phyloP scores from a whole-genome alignment of 2,797 vertebrate genomes.

The Ciconia nigra region DNA sequence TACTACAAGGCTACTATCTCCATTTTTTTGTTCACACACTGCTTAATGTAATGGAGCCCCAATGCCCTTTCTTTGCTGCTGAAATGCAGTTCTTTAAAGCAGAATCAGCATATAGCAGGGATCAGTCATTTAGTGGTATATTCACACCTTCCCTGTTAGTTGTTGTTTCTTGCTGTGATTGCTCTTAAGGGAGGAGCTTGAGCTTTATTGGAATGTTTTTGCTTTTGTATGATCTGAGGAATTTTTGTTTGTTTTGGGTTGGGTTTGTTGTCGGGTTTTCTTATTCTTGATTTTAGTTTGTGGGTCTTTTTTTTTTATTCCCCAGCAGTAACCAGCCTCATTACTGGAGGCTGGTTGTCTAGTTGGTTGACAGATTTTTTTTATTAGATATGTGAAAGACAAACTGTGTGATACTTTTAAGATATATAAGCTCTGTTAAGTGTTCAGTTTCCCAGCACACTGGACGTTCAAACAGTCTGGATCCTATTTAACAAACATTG shows the following conservation, averaged over 20 bases:
- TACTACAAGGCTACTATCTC: neutral
- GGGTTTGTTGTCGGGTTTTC: neutral
- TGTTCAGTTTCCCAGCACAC: neutral
- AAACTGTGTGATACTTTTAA: neutral
- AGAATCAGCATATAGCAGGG: neutral
- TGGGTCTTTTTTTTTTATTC: neutral
- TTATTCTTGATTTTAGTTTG: neutral
- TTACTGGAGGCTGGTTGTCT: neutral
- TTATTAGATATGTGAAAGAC: neutral
- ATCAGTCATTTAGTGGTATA: neutral
- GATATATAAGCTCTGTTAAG: neutral
- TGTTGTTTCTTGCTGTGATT: neutral
- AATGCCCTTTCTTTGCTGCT: neutral
- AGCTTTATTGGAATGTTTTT: neutral
- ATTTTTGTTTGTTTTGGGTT: neutral
- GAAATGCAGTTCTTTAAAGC: neutral
- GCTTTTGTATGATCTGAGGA: neutral
- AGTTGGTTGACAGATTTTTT: neutral
- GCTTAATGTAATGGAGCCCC: neutral
- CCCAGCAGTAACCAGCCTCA: neutral
- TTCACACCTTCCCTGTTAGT: neutral
- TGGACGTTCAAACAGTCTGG: neutral
- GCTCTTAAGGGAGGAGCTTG: neutral
- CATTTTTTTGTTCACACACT: neutral
- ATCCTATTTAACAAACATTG: slow-evolving; percentile 43